Base-by-base conservation (phyloP, 2,113 vertebrate species). In the Peucedramus taeniatus region DNA sequence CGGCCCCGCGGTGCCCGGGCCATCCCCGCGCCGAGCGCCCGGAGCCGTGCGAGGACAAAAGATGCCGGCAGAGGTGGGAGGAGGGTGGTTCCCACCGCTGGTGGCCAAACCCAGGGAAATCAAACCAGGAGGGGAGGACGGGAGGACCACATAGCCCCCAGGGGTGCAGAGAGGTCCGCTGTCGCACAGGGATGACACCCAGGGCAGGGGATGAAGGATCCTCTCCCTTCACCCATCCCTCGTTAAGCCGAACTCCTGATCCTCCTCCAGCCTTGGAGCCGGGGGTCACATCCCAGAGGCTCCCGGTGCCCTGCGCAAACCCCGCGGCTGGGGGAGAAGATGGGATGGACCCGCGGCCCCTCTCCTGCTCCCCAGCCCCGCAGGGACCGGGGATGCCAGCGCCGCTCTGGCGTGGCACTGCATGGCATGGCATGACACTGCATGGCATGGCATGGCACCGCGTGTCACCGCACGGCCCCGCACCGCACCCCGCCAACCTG, bases 371-470 rank as follows among this genome's bases (percentile, higher is more conserved):
- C 61, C 26, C 3, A 1, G 2, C 3, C n/a, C 59, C 1, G 1
- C 19, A 17, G 53, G 81, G 71, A 44, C 39, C 1, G 0, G 60
- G 57, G 57, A 21, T 47, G 80, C 4, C 61, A 0, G 31, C 2
- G 60, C 31, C 1, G 1, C 42, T 11, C 1, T 3, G 7, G 72
- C 2, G 0, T 7, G 84, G 61, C 39, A 11, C 1, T 0, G 42
- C 31, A 6, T 3, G 40, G 15, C 49, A 51, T 3, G 1, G 54
- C 31, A 7, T 1, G 3, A 21, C 64, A n/a, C 8, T 3, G 20
- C 40, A 7, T 13, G 31, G 11, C 64, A 39, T 8, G 3, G 24
- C 59, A 19, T 12, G 50, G 14, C 22, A 35, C 24, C 3, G n/a
- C 33, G 6, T 22, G 37, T 13, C 59, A 18, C 13, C 3, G 31